Conservation (phyloP, 1,140 invertebrate genomes). For the Orchesella cincta region DNA sequence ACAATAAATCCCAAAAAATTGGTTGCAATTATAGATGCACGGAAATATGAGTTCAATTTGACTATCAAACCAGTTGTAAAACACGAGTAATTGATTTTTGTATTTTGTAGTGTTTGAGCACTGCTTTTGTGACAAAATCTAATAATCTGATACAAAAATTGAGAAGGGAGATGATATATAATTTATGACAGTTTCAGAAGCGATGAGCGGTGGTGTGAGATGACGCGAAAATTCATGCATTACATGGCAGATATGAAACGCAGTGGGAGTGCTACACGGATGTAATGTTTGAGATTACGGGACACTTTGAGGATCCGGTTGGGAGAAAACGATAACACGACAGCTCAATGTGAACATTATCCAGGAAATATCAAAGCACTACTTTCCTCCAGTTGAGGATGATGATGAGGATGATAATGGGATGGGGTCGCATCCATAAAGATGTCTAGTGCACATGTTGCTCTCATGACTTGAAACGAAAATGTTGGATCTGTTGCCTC, state of each 20-base stretch:
- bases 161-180: slow-evolving; percentile 9
- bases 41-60: not conserved
- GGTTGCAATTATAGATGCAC: not conserved
- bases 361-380: not conserved
- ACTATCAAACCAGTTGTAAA: not conserved
- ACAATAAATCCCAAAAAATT: not conserved
- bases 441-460: slow-evolving; percentile 50
- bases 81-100: not conserved
- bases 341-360: not conserved
- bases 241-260: slow-evolving; percentile 13
- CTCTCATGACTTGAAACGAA: slow-evolving; percentile 23
- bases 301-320: not conserved
- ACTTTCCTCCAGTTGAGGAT: not conserved
- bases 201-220: not conserved
- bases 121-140: no score
- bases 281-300: slow-evolving; percentile 1
- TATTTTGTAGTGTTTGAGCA: not conserved
- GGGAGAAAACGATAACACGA: not conserved
- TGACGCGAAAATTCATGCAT: not conserved
- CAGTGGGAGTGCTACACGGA: not conserved
- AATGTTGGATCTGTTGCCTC: slow-evolving; percentile 2
- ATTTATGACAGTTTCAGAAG: slow-evolving; percentile 19
- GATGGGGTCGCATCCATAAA: slow-evolving; percentile 50
- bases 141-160: not conserved
- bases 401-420: slow-evolving; percentile 43